Base-by-base conservation (phyloP, 2,797 vertebrate genomes). In the Gambusia yucatana region DNA sequence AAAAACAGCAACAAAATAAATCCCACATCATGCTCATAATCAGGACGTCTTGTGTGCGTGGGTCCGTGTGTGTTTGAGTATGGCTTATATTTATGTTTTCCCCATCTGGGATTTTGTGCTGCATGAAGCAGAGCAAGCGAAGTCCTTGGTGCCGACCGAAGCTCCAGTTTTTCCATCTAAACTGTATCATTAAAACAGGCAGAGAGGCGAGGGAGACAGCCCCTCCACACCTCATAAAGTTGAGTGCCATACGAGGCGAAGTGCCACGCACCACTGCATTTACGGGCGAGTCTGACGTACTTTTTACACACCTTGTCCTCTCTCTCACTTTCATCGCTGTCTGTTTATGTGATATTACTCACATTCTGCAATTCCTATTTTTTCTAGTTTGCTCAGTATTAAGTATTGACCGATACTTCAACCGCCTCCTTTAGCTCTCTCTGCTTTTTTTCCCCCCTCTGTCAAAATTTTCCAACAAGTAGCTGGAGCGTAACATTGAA, bases 151-250 rank as follows among this genome's bases (percentile, higher is more conserved):
- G 90, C 77, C 72, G 88, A 91, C 90, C 87, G 91, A 89, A 89
- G 89, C 91, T 91, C 87, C 92, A 89, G 92, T 92, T 93, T 92
- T 91, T 93, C 90, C 87, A 91, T 94, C 94, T 94, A 93, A 95
- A 94, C 90, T 88, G 92, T 94, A 92, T 93, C 93, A 93, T 95
- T 95, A 95, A 95, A 94, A 87, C 61, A 63, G 90, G 88, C 89
- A 89, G 89, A 91, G 85, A 89, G 86, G 88, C 84, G 80, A 93
- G 87, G 90, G 91, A 93, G 88, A 92, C 83, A 78, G 90, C 90
- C 87, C 90, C 89, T 93, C 92, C 93, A 94, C 94, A 94, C 90
- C 95, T 94, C 94, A 95, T 95, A 95, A 94, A 95, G 93, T 87
- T 91, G 93, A 93, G 93, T 91, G 93, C 87, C 89, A 87, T 87